phyloP scores from a whole-genome alignment of 2,797 vertebrate species.

The Synanceia verrucosa region DNA sequence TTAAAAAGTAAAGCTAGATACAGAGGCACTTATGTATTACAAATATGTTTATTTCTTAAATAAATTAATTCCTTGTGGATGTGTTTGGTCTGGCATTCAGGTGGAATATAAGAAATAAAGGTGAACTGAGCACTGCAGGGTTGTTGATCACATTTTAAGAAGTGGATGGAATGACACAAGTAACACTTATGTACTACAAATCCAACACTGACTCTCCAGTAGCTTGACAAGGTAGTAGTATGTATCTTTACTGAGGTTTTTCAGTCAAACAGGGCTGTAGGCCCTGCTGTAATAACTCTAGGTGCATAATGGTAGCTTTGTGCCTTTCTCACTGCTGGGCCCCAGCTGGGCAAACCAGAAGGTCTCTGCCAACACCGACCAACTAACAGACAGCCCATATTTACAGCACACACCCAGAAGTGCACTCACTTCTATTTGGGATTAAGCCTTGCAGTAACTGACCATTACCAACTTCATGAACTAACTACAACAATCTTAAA shows the following conservation, averaged over 20 bases:
- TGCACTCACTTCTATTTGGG: constrained; percentile 8
- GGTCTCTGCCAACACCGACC: constrained; percentile 60
- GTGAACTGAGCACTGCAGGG: neutral
- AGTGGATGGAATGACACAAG: neutral
- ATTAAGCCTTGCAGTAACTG: neutral
- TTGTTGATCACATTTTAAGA: neutral
- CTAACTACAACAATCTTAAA: neutral
- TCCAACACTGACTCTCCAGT: neutral
- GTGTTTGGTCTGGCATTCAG: neutral
- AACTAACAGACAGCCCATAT: constrained; percentile 52
- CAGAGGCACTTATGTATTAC: neutral
- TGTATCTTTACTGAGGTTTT: constrained; percentile 29
- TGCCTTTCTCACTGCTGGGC: constrained; percentile 71
- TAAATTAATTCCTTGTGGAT: neutral
- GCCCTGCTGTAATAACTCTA: constrained; percentile 62
- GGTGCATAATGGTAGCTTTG: constrained; percentile 82
- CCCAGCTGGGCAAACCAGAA: constrained; percentile 67
- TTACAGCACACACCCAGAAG: constrained; percentile 44
- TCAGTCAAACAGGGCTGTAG: constrained; percentile 34
- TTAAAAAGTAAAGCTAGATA: too few species aligned
- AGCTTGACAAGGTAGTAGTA: constrained; percentile 8
- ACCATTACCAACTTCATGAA: neutral
- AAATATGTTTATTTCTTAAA: neutral
- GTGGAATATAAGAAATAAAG: neutral
- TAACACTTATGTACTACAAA: neutral